Evolutionary conservation across 2,888 invertebrate species (phyloP), one percentile per base, ranked within the genome.

Genomic region (Nowickia ferox): DNA sequence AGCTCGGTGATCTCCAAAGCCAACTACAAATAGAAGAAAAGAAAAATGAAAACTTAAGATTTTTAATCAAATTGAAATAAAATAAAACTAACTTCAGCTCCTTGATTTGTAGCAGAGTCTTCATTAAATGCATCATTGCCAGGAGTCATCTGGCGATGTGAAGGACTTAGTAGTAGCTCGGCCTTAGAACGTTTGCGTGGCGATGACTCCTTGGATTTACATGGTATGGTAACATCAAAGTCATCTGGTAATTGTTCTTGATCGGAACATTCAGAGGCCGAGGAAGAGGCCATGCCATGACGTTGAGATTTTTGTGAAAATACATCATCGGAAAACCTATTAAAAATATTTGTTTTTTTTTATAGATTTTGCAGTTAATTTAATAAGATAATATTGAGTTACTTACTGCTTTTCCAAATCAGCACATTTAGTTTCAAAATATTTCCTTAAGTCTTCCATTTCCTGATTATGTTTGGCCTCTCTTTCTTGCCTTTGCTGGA

Each of bases 401-500:
- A 82, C 93, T 92, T 92, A 96, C 95, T 96, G 96, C 89, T 96
- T 96, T 90, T 96, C 96, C 92, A 97, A 94, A 89, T 97, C 96
- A 0, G 95, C 94, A 90, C 96, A 97, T 90, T 96, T 96, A 89
- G 95, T 94, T 90, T 97, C 97, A 90, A 96, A 97, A 89, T 97
- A 97, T 11, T 95, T 96, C 63, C 97, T 93, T 75, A 97, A 91
- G 90, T 96, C 95, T 91, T 96, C 96, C 95, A 97, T 95, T 91
- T 97, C 96, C 87, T 95, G 95, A 48, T 95, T 94, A 92, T 97
- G 96, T 89, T 95, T 95, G 6, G 92, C 90, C 76, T 95, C 95
- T 42, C 96, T 91, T 89, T 96, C 96, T 42, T 93, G 92, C 75
- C 94, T 93, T 59, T 95, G 88, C 17, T 94, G 93, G 13, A 94